Evolutionary conservation across 2,113 vertebrate genomes (phyloP).

Genomic region (Platysternon megacephalum): DNA sequence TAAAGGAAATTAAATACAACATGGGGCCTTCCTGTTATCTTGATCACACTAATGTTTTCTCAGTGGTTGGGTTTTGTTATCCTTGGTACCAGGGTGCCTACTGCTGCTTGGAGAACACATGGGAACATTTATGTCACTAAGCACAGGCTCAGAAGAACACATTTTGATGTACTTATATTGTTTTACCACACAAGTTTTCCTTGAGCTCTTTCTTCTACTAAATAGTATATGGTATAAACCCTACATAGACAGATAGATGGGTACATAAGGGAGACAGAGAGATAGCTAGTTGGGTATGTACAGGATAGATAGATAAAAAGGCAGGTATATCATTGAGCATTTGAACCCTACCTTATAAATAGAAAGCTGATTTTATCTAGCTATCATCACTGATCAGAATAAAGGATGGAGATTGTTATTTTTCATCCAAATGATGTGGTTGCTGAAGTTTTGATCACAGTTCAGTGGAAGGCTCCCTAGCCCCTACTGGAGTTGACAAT

Average conservation of each 20-base stretch:
- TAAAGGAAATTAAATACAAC: constrained; percentile 73
- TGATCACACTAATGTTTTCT: constrained; percentile 55
- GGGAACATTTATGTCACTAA: constrained; percentile 37
- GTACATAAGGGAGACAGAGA: background rate
- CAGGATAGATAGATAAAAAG: background rate
- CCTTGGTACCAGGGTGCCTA: constrained; percentile 27
- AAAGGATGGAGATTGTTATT: background rate
- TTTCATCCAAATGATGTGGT: background rate
- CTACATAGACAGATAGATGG: background rate
- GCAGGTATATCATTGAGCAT: background rate
- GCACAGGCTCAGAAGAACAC: background rate
- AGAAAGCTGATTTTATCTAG: background rate
- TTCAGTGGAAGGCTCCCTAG: background rate
- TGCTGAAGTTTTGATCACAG: background rate
- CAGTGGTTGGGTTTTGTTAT: constrained; percentile 47
- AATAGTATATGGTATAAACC: background rate
- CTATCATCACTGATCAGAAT: background rate
- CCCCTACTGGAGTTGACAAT: background rate
- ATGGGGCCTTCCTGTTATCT: constrained; percentile 68
- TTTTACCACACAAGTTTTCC: constrained; percentile 27
- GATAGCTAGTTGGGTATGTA: background rate
- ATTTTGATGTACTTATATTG: constrained; percentile 22
- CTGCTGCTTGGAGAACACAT: constrained; percentile 46
- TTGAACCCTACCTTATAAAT: background rate
- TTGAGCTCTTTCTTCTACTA: background rate